These are phyloP conservation scores for Triops cancriformis DNA, from an alignment of 1,140 invertebrate species.

Conservation along the genomic window DNA sequence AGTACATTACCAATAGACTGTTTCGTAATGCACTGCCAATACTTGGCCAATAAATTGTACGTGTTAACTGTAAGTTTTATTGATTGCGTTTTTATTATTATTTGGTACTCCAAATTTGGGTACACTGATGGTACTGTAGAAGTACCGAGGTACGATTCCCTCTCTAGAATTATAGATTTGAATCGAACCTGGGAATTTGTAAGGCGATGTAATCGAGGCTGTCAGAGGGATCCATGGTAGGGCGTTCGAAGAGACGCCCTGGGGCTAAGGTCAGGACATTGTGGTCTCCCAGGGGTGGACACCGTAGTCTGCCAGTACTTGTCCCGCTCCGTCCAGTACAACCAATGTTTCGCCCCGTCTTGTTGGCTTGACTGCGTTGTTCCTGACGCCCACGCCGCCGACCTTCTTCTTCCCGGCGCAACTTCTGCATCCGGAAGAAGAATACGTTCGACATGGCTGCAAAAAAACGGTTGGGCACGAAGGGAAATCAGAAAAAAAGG, in stretches of 20 bases:
- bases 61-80: too few species aligned
- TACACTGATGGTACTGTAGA: too few species aligned
- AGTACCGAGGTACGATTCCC: neutral
- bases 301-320: constrained; percentile 33
- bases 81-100: too few species aligned
- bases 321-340: constrained; percentile 43
- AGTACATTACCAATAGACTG: too few species aligned
- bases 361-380: constrained; percentile 31
- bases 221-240: constrained; percentile 71
- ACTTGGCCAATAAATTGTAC: too few species aligned
- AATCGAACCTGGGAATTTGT: constrained; percentile 74
- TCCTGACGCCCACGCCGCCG: constrained; percentile 44
- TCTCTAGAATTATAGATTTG: neutral
- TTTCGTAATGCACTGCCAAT: too few species aligned
- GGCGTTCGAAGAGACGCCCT: constrained; percentile 68
- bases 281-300: constrained; percentile 40
- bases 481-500: neutral
- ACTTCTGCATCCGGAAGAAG: constrained; percentile 85
- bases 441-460: constrained; percentile 70
- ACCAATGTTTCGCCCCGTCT: constrained; percentile 44
- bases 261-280: constrained; percentile 54
- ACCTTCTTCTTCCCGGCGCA: constrained; percentile 65
- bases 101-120: too few species aligned
- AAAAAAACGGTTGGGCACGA: constrained; percentile 14
- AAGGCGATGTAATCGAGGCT: constrained; percentile 76